Percentiles rank a stretch among this genome's conserved stretches.
Evolutionary conservation across 2,113 vertebrate genomes (phyloP).

Genomic region (Notarius lentiginosus): DNA sequence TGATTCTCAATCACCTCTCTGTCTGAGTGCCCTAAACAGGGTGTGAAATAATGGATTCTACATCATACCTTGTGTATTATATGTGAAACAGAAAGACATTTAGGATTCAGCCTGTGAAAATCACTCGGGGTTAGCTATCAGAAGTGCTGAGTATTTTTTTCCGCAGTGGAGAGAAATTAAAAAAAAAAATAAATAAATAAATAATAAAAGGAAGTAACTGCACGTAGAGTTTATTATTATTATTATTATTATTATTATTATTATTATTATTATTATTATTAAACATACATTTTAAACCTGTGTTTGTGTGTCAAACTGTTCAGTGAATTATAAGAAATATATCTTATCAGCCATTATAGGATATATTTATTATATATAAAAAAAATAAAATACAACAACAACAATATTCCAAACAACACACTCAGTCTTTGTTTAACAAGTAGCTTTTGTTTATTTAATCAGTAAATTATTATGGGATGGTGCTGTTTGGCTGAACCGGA

Average conservation of each 20-base stretch:
- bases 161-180: neutral
- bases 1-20: neutral
- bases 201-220: neutral
- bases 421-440: neutral
- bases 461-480: neutral
- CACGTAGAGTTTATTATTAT: too few relatives aligned
- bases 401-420: neutral
- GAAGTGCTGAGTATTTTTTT: neutral
- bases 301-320: neutral
- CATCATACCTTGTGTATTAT: neutral
- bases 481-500: neutral
- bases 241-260: too few relatives aligned
- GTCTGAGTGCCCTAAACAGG: neutral
- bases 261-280: neutral
- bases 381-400: neutral
- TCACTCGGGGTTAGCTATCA: neutral
- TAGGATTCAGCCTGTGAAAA: conserved; percentile 13
- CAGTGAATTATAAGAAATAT: neutral
- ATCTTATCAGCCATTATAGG: neutral
- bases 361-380: neutral
- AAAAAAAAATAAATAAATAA: too few relatives aligned
- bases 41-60: neutral
- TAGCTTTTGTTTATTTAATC: neutral
- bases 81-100: neutral
- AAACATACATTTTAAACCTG: neutral